These are phyloP conservation scores for Euclidia mi DNA, from an alignment of 2,888 invertebrate genomes.

Conservation along the genomic window DNA sequence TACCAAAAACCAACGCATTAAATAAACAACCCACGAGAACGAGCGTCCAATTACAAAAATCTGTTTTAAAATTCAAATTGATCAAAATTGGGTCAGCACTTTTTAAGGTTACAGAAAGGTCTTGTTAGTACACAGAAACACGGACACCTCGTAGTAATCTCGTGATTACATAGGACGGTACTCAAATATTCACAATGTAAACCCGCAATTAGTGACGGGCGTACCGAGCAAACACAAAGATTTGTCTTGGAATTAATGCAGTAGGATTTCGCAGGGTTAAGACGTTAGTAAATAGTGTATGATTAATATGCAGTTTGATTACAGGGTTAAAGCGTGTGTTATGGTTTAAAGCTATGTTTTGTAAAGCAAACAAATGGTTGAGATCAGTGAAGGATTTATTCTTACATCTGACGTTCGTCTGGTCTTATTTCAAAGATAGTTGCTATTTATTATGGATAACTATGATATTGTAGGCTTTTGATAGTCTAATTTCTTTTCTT, in stretches of 20 bases:
- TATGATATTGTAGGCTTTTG: no score
- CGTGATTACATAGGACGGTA: slow-evolving; percentile 51
- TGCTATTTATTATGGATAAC: no score
- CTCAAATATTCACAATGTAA: slow-evolving; percentile 53
- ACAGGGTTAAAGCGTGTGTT: slow-evolving; percentile 33
- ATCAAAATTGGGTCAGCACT: slow-evolving; percentile 25
- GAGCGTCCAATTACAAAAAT: slow-evolving; percentile 10
- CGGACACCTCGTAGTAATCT: slow-evolving; percentile 37
- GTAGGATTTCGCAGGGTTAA: slow-evolving; percentile 49
- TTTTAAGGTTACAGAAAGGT: slow-evolving; percentile 26
- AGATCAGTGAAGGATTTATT: slow-evolving; percentile 2
- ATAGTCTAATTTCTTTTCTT: no score
- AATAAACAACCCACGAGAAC: slow-evolving; percentile 2
- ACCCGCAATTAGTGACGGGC: slow-evolving; percentile 66
- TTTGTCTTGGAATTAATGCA: slow-evolving; percentile 63
- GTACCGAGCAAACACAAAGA: slow-evolving; percentile 61
- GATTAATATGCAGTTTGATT: slow-evolving; percentile 44
- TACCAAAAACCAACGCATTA: neutral
- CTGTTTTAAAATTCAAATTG: slow-evolving; percentile 30
- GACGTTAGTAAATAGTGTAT: slow-evolving; percentile 48
- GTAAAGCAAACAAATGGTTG: neutral
- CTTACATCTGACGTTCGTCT: no score
- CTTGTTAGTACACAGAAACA: slow-evolving; percentile 22
- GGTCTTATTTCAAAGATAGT: no score
- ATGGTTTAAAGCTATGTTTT: slow-evolving; percentile 10